Evolutionary conservation across 2,888 invertebrate genomes (phyloP).

Genomic region (Xanthorhoe spadicearia): DNA sequence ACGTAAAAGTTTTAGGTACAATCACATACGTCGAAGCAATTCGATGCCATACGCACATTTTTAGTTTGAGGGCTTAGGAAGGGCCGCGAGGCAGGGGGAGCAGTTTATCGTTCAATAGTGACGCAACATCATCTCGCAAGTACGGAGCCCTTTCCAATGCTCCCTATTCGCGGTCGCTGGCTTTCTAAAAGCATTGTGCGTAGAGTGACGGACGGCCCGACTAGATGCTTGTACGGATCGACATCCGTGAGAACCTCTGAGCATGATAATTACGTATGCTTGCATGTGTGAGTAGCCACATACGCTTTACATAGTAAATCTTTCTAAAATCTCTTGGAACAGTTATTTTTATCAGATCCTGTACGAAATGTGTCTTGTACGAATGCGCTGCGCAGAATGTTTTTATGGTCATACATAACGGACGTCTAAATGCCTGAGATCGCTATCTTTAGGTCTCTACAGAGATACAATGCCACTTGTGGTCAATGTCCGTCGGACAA

Average conservation of each 20-base stretch:
- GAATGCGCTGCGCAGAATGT: conserved; percentile 7
- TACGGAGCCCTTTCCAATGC: conserved; percentile 73
- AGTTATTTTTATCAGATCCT: conserved; percentile 33
- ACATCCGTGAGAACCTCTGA: conserved; percentile 75
- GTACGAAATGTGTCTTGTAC: too few species aligned
- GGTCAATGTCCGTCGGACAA: conserved; percentile 2
- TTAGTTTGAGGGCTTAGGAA: conserved; percentile 47
- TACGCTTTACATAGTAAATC: conserved; percentile 25
- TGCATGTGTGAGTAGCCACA: conserved; percentile 45
- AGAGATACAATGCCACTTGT: conserved; percentile 1
- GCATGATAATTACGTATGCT: conserved; percentile 60
- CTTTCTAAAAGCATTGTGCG: conserved; percentile 83
- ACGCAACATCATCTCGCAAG: conserved; percentile 79
- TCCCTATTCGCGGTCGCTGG: conserved; percentile 81
- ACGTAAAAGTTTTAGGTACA: conserved; percentile 72
- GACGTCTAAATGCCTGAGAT: conserved; percentile 11
- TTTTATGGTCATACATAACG: conserved; percentile 17
- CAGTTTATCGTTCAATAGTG: conserved; percentile 68
- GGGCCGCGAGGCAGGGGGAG: conserved; percentile 52
- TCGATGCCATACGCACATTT: conserved; percentile 56
- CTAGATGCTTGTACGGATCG: conserved; percentile 66
- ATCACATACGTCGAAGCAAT: conserved; percentile 57
- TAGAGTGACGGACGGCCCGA: conserved; percentile 57
- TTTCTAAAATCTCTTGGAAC: conserved; percentile 25
- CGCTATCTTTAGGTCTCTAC: neutral